Conservation (phyloP, 2,797 vertebrate species). For the Euthynnus affinis region DNA sequence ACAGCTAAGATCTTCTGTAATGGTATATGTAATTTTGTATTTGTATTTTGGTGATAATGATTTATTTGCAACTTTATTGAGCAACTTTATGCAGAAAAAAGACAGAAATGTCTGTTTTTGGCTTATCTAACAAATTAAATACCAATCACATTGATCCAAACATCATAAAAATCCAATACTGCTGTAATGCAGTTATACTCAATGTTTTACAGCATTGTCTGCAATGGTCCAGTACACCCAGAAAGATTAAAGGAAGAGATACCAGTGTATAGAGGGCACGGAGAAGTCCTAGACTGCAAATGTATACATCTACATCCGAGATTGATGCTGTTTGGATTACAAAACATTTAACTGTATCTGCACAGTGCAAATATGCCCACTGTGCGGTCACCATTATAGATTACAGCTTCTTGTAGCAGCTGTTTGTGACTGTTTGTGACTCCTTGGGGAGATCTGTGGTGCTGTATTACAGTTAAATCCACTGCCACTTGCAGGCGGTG, state of each 20-base stretch:
- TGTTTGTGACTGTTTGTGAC: neutral
- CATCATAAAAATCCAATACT: neutral
- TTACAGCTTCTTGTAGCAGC: constrained; percentile 11
- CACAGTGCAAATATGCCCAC: neutral
- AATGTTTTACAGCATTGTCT: neutral
- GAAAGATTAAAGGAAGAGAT: neutral
- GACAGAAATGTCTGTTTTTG: neutral
- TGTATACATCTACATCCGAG: neutral
- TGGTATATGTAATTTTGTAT: neutral
- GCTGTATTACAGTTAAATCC: constrained; percentile 32
- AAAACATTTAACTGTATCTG: neutral
- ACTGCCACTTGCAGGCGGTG: constrained; percentile 34
- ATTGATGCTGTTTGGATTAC: neutral
- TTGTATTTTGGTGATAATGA: neutral
- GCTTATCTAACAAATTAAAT: neutral
- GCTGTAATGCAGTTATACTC: neutral
- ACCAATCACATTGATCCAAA: neutral
- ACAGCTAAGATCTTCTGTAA: too few relatives aligned
- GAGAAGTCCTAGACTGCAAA: neutral
- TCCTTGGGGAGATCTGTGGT: constrained; percentile 10
- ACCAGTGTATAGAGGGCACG: rapidly evolving
- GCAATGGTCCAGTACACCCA: neutral
- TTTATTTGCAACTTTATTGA: neutral
- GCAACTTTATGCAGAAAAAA: neutral
- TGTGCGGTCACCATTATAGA: neutral